phyloP scores from a whole-genome alignment of 2,113 vertebrate genomes.

The Gobiocypris rarus region DNA sequence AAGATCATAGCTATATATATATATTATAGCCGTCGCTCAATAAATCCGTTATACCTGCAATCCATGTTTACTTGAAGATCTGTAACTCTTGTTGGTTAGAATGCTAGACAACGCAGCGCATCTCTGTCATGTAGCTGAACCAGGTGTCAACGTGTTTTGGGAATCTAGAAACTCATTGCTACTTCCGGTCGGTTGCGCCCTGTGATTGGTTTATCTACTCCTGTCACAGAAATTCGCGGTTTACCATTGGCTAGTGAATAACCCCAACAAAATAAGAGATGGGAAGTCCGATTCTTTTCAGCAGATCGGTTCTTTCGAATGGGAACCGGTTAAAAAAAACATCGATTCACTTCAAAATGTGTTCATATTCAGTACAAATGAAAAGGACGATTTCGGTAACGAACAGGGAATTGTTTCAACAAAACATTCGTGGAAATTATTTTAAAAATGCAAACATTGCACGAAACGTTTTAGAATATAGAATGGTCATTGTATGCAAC shows the following conservation, averaged over 20 bases:
- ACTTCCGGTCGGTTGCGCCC: conserved; percentile 17
- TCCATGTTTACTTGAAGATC: conserved; percentile 33
- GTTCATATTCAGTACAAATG: not conserved
- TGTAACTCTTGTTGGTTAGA: not conserved
- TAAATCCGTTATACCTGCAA: conserved; percentile 33
- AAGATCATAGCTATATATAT: not conserved
- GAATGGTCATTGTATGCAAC: not conserved
- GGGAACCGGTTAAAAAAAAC: too few species aligned
- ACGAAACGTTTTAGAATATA: not conserved
- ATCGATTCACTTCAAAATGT: not conserved
- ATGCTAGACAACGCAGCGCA: not conserved
- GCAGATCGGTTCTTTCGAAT: not conserved
- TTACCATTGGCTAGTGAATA: not conserved
- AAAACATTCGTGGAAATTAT: not conserved
- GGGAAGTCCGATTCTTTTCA: not conserved
- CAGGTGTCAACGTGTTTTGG: conserved; percentile 41
- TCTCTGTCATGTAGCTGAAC: conserved; percentile 9
- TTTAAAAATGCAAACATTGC: not conserved
- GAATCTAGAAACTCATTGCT: conserved; percentile 20
- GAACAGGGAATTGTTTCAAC: not conserved
- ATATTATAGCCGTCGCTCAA: not conserved
- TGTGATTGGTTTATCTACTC: conserved; percentile 36
- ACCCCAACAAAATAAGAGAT: not conserved
- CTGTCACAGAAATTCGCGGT: not conserved
- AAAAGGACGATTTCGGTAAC: not conserved